Conservation (phyloP, 2,888 invertebrate species). For the Cheilosia variabilis region DNA sequence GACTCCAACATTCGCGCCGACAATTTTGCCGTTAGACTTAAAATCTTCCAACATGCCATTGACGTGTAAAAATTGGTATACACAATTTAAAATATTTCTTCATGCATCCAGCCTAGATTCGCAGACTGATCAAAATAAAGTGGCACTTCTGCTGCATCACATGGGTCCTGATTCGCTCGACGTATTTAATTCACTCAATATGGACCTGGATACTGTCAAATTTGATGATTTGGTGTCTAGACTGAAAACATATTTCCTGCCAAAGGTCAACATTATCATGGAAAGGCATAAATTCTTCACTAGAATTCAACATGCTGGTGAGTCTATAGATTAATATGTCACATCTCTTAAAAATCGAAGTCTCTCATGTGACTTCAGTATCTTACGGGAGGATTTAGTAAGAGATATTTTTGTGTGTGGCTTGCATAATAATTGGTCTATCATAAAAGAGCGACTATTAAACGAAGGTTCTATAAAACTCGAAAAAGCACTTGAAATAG, state of each 20-base stretch:
- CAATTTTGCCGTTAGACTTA: slow-evolving; percentile 2
- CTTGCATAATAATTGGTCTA: slow-evolving; percentile 13
- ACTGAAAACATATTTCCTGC: slow-evolving; percentile 52
- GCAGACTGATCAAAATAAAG: slow-evolving; percentile 37
- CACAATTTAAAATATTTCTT: slow-evolving; percentile 21
- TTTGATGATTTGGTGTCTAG: slow-evolving; percentile 20
- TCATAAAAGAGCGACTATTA: slow-evolving; percentile 13
- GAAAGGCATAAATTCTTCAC: slow-evolving; percentile 62
- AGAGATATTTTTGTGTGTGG: slow-evolving; percentile 30
- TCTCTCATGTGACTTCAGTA: slow-evolving; percentile 16
- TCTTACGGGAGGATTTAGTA: slow-evolving; percentile 13
- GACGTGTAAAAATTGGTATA: slow-evolving; percentile 20
- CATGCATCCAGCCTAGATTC: slow-evolving; percentile 19
- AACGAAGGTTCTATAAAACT: slow-evolving; percentile 37
- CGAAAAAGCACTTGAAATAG: slow-evolving; percentile 26
- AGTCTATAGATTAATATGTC: slow-evolving; percentile 43
- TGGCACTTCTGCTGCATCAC: slow-evolving; percentile 52
- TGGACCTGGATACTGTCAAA: slow-evolving; percentile 39
- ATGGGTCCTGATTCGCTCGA: slow-evolving; percentile 40
- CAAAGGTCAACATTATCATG: slow-evolving; percentile 56
- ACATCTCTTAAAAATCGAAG: slow-evolving; percentile 31
- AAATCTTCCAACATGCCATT: slow-evolving; percentile 11
- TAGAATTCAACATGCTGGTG: slow-evolving; percentile 34
- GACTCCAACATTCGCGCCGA: slow-evolving; percentile 5
- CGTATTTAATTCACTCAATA: slow-evolving; percentile 50